Percentiles rank a stretch among this genome's conserved stretches.
phyloP scores from a whole-genome alignment of 2,797 vertebrate genomes.

The Parambassis ranga region DNA sequence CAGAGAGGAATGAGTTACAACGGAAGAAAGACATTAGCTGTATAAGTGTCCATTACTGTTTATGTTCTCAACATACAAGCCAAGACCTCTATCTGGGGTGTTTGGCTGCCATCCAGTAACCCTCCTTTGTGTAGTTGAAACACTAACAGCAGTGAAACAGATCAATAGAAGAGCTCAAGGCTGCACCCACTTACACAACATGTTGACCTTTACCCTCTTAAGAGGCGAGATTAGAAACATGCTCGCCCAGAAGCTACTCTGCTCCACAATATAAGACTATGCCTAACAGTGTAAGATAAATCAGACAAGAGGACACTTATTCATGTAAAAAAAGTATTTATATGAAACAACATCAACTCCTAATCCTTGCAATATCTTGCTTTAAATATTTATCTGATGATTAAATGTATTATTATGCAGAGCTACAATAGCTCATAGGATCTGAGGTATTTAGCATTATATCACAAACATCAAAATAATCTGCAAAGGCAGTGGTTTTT shows the following conservation, averaged over 20 bases:
- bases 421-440: background rate
- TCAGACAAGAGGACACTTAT: background rate
- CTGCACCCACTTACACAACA: constrained; percentile 38
- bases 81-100: constrained; percentile 38
- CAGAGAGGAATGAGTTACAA: background rate
- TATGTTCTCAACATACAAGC: constrained; percentile 2
- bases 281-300: background rate
- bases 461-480: background rate
- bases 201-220: constrained; percentile 39
- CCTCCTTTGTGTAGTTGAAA: constrained; percentile 20
- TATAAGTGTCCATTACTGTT: constrained; percentile 27
- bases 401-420: background rate
- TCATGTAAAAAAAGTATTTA: background rate
- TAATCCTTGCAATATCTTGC: no score
- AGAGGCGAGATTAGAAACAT: constrained; percentile 28
- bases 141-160: constrained; percentile 10
- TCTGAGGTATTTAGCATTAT: background rate
- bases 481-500: background rate
- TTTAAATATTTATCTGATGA: background rate
- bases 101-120: constrained; percentile 30
- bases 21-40: constrained; percentile 6
- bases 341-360: no score
- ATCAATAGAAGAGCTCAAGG: constrained; percentile 38
- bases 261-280: background rate
- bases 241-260: background rate